Evolutionary conservation across 2,113 vertebrate species (phyloP).

Genomic region (Thomomys bottae): DNA sequence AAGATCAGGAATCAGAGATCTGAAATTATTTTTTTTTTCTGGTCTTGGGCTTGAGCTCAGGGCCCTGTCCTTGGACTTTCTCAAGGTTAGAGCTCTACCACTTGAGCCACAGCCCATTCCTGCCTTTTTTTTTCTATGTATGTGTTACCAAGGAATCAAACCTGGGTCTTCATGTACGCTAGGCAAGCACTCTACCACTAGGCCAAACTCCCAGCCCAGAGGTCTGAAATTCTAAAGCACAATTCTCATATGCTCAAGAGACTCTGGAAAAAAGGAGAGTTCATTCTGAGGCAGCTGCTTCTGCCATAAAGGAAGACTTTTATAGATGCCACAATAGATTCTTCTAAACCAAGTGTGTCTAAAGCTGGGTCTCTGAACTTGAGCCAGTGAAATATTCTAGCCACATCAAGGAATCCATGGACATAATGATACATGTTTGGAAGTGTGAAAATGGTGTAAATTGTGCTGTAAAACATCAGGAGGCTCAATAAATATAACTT

Average conservation of each 20-base stretch:
- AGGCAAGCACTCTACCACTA: too few species aligned
- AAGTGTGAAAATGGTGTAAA: not conserved
- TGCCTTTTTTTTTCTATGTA: too few species aligned
- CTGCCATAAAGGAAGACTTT: slow-evolving; percentile 24
- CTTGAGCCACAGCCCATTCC: too few species aligned
- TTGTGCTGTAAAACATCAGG: slow-evolving; percentile 18
- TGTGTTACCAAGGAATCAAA: too few species aligned
- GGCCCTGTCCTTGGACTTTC: too few species aligned
- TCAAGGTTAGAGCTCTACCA: too few species aligned
- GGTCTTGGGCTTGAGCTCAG: too few species aligned
- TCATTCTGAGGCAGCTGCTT: not conserved
- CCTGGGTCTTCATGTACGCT: too few species aligned
- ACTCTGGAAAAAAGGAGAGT: not conserved
- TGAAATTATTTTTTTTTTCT: too few species aligned
- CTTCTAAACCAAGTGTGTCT: slow-evolving; percentile 12
- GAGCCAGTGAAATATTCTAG: not conserved
- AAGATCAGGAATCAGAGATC: not conserved
- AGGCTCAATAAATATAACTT: not conserved
- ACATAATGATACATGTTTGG: not conserved
- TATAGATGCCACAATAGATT: not conserved
- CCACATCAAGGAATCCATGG: not conserved
- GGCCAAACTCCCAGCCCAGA: too few species aligned
- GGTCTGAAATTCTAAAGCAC: slow-evolving; percentile 13
- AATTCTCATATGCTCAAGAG: not conserved
- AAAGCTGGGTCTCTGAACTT: not conserved